A percentile compares a stretch with the other conserved stretches of the same genome.
These are phyloP conservation scores for Fistularia commersonii DNA, from an alignment of 2,797 vertebrate species.

Conservation along the genomic window DNA sequence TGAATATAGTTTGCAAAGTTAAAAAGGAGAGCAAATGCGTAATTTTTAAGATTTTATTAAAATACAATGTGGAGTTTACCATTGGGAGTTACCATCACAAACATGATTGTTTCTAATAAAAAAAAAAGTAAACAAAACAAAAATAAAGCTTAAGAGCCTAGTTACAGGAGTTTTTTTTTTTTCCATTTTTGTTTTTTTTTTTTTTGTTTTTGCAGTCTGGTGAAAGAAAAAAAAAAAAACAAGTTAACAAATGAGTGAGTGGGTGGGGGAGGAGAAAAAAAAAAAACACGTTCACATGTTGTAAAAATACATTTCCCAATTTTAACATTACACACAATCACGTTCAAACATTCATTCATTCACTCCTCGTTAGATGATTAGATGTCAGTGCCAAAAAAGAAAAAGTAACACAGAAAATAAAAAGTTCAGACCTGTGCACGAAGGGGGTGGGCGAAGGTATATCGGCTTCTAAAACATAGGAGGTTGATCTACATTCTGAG, in stretches of 20 bases:
- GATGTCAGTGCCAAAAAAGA: constrained; percentile 74
- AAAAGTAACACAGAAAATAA: constrained; percentile 19
- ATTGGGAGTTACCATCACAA: constrained; percentile 86
- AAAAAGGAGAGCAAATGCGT: constrained; percentile 20
- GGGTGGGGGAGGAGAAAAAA: constrained; percentile 54
- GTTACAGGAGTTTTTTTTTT: constrained; percentile 76
- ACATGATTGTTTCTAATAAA: constrained; percentile 89
- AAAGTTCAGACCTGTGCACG: constrained; percentile 56
- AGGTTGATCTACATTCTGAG: constrained; percentile 50
- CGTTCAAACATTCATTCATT: constrained; percentile 75
- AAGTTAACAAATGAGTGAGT: constrained; percentile 77
- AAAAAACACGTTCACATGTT: constrained; percentile 83
- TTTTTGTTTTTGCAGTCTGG: constrained; percentile 80
- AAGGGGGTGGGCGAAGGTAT: constrained; percentile 29
- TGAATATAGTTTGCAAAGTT: neutral
- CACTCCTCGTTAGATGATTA: constrained; percentile 74
- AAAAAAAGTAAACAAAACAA: constrained; percentile 87
- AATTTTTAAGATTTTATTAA: constrained; percentile 90
- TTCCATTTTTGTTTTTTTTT: constrained; percentile 43
- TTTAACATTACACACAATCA: constrained; percentile 73
- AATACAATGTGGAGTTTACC: constrained; percentile 90
- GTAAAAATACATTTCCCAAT: constrained; percentile 97
- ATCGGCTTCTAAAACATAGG: constrained; percentile 43
- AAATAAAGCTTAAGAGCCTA: constrained; percentile 88
- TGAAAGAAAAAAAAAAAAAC: constrained; percentile 74